These are phyloP conservation scores for Belgica antarctica DNA, from an alignment of 2,888 invertebrate genomes.

Conservation along the genomic window DNA sequence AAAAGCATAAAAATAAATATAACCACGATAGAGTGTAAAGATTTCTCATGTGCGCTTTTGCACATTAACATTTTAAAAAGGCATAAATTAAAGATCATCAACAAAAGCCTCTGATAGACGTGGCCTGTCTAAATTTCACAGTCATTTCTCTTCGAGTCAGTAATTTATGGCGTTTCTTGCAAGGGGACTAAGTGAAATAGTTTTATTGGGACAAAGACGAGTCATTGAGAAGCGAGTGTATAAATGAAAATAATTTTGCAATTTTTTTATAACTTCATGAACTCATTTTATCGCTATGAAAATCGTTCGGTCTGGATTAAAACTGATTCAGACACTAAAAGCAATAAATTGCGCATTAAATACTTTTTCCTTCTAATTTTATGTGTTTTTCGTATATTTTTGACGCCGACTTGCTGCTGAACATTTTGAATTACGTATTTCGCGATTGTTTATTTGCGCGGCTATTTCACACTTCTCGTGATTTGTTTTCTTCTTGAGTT, in stretches of 20 bases:
- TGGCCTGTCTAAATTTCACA: constrained; percentile 1
- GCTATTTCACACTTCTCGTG: constrained; percentile 10
- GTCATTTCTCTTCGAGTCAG: neutral
- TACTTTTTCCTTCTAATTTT: constrained; percentile 3
- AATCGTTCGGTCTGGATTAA: neutral
- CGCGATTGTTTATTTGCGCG: constrained; percentile 16
- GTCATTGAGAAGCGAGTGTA: too few relatives aligned
- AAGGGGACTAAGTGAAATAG: neutral
- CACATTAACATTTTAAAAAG: neutral
- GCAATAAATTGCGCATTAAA: constrained; percentile 1
- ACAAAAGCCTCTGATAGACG: constrained; percentile 9
- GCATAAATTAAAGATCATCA: constrained; percentile 12
- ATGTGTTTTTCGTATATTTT: too few relatives aligned
- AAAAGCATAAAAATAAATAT: neutral
- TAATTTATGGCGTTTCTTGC: neutral
- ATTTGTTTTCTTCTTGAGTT: neutral
- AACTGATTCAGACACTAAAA: neutral
- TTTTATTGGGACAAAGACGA: neutral
- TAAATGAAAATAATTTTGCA: too few relatives aligned
- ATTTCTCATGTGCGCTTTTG: neutral
- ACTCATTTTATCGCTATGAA: too few relatives aligned
- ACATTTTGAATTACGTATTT: neutral
- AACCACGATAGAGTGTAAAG: neutral
- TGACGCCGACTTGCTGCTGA: neutral
- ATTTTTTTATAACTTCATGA: too few relatives aligned